These are phyloP conservation scores for Drosophila greeni DNA, from an alignment of 2,888 invertebrate genomes.

Conservation along the genomic window DNA sequence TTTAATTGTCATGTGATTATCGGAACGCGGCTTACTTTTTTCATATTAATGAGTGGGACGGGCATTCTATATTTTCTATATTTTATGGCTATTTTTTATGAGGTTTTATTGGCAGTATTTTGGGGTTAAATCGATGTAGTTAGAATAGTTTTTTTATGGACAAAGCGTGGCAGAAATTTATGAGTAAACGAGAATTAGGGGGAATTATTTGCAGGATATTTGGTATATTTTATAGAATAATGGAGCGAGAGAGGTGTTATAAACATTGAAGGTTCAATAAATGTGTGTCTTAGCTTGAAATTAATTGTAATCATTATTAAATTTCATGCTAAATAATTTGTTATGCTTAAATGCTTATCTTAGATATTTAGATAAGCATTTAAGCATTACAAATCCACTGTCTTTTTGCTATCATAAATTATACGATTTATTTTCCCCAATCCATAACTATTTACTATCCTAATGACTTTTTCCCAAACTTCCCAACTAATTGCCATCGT, in stretches of 20 bases:
- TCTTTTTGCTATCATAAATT: neutral
- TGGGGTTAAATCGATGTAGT: slow-evolving; percentile 15
- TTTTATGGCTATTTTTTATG: slow-evolving; percentile 49
- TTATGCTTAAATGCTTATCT: too few species aligned
- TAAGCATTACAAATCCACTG: too few species aligned
- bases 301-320: too few species aligned
- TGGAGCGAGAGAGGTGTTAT: too few species aligned
- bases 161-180: slow-evolving; percentile 42
- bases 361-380: too few species aligned
- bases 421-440: neutral
- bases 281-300: too few species aligned
- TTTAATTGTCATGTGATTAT: slow-evolving; percentile 64
- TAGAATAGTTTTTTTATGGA: slow-evolving; percentile 42
- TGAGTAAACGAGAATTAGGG: neutral
- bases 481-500: slow-evolving; percentile 15
- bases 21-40: slow-evolving; percentile 27
- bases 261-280: too few species aligned
- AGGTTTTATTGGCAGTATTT: slow-evolving; percentile 25
- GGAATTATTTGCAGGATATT: too few species aligned
- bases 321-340: too few species aligned
- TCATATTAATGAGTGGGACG: slow-evolving; percentile 65
- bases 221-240: neutral
- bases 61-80: slow-evolving; percentile 26
- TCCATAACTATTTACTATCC: neutral
- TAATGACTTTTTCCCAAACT: neutral